Percentiles rank a stretch among this genome's conserved stretches.
These are phyloP conservation scores for Propsilocerus akamusi DNA, from an alignment of 1,140 invertebrate genomes.

Conservation along the genomic window DNA sequence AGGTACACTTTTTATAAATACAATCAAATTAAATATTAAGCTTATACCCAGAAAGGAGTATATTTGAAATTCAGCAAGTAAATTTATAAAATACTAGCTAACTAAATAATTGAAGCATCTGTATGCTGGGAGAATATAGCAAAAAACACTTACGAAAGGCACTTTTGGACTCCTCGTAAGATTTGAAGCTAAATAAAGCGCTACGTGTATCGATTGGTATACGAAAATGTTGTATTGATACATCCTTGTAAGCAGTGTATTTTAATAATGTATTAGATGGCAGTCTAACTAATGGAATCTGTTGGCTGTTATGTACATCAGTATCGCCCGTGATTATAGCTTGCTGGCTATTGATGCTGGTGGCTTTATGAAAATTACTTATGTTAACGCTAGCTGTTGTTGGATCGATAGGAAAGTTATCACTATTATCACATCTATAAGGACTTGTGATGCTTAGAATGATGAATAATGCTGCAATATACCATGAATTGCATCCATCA, in stretches of 20 bases:
- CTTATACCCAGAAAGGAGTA: no score
- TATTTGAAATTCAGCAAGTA: no score
- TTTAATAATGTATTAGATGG: constrained; percentile 22
- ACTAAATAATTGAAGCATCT: no score
- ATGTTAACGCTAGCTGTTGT: not conserved
- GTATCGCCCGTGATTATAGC: not conserved
- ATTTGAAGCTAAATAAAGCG: constrained; percentile 21
- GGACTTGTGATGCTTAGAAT: constrained; percentile 2
- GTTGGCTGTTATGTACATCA: constrained; percentile 7
- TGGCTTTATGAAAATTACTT: not conserved
- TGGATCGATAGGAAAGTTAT: no score
- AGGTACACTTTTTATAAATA: no score
- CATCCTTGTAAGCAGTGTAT: constrained; percentile 22
- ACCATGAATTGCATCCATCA: no score
- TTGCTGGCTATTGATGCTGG: not conserved
- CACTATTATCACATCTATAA: constrained; percentile 2
- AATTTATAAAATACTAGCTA: no score
- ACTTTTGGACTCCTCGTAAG: constrained; percentile 20
- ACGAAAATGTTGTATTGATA: constrained; percentile 21
- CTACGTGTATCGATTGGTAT: constrained; percentile 15
- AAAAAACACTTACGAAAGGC: constrained; percentile 24
- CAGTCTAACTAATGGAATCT: constrained; percentile 17
- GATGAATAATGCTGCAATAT: no score
- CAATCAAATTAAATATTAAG: no score
- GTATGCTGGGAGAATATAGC: no score